These are phyloP conservation scores for Thysanoteuthis rhombus DNA, from an alignment of 2,888 invertebrate species.

Conservation along the genomic window DNA sequence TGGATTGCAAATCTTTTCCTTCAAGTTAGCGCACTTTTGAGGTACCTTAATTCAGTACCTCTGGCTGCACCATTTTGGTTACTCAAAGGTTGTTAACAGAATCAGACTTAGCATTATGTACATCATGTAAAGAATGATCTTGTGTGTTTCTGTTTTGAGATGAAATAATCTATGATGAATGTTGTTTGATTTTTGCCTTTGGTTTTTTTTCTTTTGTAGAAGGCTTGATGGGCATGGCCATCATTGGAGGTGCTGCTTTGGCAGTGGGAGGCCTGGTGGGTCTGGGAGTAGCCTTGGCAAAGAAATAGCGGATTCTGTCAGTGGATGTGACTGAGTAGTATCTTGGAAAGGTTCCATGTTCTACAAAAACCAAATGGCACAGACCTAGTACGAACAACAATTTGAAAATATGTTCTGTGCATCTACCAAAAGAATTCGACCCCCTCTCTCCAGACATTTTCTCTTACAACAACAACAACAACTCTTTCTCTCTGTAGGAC, in stretches of 20 bases:
- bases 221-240: slow-evolving; percentile 86
- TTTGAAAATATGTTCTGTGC: not conserved
- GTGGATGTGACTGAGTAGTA: not conserved
- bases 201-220: slow-evolving; percentile 72
- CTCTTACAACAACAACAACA: no score
- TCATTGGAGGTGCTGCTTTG: slow-evolving; percentile 87
- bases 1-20: no score
- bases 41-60: no score
- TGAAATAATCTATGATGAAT: not conserved
- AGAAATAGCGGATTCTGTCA: slow-evolving; percentile 48
- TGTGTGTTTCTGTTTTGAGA: no score
- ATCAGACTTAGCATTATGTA: no score
- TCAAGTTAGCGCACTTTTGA: no score
- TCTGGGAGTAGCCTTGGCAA: slow-evolving; percentile 80
- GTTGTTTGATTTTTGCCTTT: not conserved
- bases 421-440: not conserved
- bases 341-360: not conserved
- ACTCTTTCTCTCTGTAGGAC: not conserved
- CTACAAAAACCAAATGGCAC: not conserved
- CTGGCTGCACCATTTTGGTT: no score
- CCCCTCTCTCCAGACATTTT: not conserved
- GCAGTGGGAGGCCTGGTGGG: slow-evolving; percentile 76
- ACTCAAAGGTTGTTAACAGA: no score
- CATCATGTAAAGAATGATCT: no score
- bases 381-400: not conserved